A percentile compares a stretch with the other conserved stretches of the same genome.
These are phyloP conservation scores for Trichogramma dendrolimi DNA, from an alignment of 2,888 invertebrate genomes.

Conservation along the genomic window DNA sequence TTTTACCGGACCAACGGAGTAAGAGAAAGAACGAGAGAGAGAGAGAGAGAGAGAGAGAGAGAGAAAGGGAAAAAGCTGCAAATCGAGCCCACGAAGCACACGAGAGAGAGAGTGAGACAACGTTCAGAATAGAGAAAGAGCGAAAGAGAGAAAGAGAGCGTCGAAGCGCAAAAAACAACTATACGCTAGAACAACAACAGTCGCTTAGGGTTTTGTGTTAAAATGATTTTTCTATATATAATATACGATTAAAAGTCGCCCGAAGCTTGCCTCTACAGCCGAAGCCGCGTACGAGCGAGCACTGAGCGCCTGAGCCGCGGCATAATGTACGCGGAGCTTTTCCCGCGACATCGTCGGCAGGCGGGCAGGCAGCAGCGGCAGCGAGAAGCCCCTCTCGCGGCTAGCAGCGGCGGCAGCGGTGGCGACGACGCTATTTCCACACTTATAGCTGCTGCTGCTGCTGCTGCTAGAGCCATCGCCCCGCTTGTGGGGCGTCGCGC, in stretches of 20 bases:
- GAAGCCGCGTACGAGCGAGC: conserved; percentile 47
- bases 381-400: no score
- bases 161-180: no score
- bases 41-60: neutral
- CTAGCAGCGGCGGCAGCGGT: no score
- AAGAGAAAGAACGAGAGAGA: conserved; percentile 1
- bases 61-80: conserved; percentile 1
- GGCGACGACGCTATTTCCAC: no score
- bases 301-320: no score
- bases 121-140: neutral
- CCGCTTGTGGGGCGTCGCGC: conserved; percentile 18
- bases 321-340: no score
- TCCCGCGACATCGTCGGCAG: no score
- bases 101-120: neutral
- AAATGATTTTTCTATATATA: no score
- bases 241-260: no score
- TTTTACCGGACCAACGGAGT: no score
- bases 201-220: neutral
- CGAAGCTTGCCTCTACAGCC: neutral
- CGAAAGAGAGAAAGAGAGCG: conserved; percentile 1
- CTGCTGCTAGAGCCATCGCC: conserved; percentile 6
- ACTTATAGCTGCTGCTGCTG: no score
- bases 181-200: neutral
- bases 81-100: conserved; percentile 1
- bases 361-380: no score